These are phyloP conservation scores for Cyanistes caeruleus DNA, from an alignment of 2,113 vertebrate species.

Conservation along the genomic window DNA sequence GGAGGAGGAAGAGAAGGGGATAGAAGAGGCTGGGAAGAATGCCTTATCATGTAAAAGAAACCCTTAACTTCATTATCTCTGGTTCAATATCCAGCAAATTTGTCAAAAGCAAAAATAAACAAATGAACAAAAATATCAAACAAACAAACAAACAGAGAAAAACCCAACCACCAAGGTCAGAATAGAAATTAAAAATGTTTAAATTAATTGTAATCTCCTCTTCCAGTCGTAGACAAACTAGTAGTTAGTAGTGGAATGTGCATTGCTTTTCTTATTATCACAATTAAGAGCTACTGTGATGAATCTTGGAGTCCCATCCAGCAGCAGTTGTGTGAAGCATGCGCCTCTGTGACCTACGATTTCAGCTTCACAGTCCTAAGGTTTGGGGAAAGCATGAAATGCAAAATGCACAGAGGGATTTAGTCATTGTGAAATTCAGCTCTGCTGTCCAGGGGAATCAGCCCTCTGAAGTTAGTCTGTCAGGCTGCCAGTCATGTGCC, in stretches of 20 bases:
- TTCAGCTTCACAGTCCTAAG: background rate
- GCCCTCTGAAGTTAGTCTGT: background rate
- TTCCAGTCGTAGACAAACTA: background rate
- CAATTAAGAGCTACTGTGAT: background rate
- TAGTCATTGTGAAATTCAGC: background rate
- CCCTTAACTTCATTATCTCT: background rate
- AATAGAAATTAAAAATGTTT: background rate
- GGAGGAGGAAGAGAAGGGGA: background rate
- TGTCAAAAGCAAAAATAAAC: background rate
- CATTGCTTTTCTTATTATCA: background rate
- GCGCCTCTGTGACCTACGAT: background rate
- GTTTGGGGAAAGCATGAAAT: background rate
- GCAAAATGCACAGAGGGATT: background rate
- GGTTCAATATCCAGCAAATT: background rate
- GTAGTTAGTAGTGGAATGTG: background rate
- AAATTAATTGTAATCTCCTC: background rate
- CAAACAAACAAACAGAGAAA: background rate
- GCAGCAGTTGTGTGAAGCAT: accelerated
- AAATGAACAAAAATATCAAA: background rate
- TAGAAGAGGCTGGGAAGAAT: background rate
- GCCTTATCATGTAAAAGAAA: background rate
- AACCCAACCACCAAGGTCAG: accelerated
- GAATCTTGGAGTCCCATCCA: background rate
- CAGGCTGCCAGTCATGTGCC: background rate
- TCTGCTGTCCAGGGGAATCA: background rate